Base-by-base conservation (phyloP, 2,888 invertebrate genomes). In the Drosophila mulleri region DNA sequence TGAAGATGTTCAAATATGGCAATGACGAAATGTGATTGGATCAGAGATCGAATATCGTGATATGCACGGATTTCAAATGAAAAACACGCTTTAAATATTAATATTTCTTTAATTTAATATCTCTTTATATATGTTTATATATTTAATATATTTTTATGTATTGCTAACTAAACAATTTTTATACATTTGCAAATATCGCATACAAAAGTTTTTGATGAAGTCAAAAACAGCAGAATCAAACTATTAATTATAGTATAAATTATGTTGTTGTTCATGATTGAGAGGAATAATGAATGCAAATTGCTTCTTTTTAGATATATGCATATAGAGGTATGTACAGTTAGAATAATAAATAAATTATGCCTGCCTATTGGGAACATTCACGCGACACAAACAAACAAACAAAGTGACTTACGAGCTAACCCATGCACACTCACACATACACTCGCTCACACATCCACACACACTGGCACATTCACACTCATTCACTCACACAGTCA, bases 171-270 rank as follows among this genome's bases (percentile, higher is more conserved):
- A 83, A 81, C 72, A 77, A 73, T 71, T 72, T 81, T 72, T 81
- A 69, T 75, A 70, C 64, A 75, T 71, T 87, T 91, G 91, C 91
- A 91, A 91, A 91, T 91, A 91, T 91, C 91, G 91, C 91, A 91
- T 91, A 91, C 89, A 83, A 53, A 83, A 74, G 59, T 76, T 88
- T 82, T 89, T 87, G 91, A 91, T 81, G 77, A 85, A 83, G 84
- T 90, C 90, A 89, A 89, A 89, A 86, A 81, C 66, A 67, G 69
- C 59, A 72, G 39, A 41, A 14, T n/a, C 12, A 54, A 77, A 61
- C 6, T 48, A 56, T 60, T 61, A 54, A 62, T 61, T 67, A 62
- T 47, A 47, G 12, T 18, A 57, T 32, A 73, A 50, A 42, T 64
- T 48, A 56, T 32, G 50, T 48, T 32, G 50, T 48, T 60, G 67